phyloP scores from a whole-genome alignment of 1,140 invertebrate species.

The Acyrthosiphon pisum region DNA sequence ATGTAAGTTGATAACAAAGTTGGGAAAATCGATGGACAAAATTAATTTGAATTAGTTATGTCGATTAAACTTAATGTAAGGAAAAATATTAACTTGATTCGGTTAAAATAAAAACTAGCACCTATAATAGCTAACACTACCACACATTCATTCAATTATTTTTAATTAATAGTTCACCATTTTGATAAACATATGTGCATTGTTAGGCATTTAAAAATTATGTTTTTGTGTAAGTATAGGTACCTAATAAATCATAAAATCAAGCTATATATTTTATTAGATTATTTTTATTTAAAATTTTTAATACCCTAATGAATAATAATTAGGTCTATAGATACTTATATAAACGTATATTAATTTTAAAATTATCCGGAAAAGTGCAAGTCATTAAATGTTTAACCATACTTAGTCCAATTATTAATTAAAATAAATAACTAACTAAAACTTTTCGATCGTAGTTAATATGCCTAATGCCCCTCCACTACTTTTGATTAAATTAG shows the following conservation, averaged over 20 bases:
- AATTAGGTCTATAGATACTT: background rate
- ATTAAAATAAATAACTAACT: background rate
- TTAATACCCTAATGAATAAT: no score
- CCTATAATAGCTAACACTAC: no score
- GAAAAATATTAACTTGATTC: no score
- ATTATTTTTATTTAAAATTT: background rate
- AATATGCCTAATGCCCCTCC: no score
- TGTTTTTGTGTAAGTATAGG: no score
- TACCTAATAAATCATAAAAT: background rate
- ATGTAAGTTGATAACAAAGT: background rate
- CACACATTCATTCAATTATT: no score
- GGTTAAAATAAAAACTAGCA: no score
- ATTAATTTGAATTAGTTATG: background rate
- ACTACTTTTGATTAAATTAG: no score
- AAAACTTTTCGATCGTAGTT: background rate
- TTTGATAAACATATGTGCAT: no score
- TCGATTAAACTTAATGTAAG: background rate
- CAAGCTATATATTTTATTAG: background rate
- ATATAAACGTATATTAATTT: background rate
- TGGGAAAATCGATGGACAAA: background rate
- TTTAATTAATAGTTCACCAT: no score
- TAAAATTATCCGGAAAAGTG: background rate
- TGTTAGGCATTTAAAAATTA: no score
- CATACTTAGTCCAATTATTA: background rate
- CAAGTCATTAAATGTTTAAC: background rate